Evolutionary conservation across 2,888 invertebrate species (phyloP).

Genomic region (Brassicogethes aeneus): DNA sequence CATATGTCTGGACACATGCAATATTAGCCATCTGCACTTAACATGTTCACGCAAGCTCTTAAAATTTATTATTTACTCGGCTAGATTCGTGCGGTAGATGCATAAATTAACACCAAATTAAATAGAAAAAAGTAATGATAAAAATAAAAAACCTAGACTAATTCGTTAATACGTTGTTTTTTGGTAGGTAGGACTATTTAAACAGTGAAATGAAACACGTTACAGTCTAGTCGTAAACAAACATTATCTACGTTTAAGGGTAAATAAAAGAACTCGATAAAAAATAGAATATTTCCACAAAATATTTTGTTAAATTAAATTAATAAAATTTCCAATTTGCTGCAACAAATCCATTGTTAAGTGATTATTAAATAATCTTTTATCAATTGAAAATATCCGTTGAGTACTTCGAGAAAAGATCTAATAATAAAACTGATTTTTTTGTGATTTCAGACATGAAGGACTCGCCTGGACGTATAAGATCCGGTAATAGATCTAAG

Average conservation of each 20-base stretch:
- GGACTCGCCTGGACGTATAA: conserved; percentile 26
- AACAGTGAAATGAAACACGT: too few relatives aligned
- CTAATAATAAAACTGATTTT: conserved; percentile 27
- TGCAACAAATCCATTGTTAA: conserved; percentile 6
- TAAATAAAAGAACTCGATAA: too few relatives aligned
- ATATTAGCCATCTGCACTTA: conserved; percentile 25
- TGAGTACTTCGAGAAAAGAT: conserved; percentile 8
- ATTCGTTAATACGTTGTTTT: too few relatives aligned
- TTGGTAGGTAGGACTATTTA: too few relatives aligned
- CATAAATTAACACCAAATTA: conserved; percentile 37
- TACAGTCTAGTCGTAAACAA: too few relatives aligned
- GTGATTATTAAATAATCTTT: conserved; percentile 13
- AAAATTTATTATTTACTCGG: conserved; percentile 27
- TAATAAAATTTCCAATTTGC: too few relatives aligned
- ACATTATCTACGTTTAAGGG: too few relatives aligned
- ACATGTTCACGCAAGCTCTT: conserved; percentile 22
- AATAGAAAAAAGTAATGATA: conserved; percentile 26
- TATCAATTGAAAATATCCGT: conserved; percentile 17
- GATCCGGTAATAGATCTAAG: conserved; percentile 29
- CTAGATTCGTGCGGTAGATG: conserved; percentile 31
- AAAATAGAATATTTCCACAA: too few relatives aligned
- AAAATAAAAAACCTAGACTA: not conserved
- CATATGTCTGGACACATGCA: conserved; percentile 26
- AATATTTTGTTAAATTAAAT: too few relatives aligned
- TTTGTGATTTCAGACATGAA: conserved; percentile 25